These are phyloP conservation scores for Poecilobothrus nobilitatus DNA, from an alignment of 2,888 invertebrate genomes.

Conservation along the genomic window DNA sequence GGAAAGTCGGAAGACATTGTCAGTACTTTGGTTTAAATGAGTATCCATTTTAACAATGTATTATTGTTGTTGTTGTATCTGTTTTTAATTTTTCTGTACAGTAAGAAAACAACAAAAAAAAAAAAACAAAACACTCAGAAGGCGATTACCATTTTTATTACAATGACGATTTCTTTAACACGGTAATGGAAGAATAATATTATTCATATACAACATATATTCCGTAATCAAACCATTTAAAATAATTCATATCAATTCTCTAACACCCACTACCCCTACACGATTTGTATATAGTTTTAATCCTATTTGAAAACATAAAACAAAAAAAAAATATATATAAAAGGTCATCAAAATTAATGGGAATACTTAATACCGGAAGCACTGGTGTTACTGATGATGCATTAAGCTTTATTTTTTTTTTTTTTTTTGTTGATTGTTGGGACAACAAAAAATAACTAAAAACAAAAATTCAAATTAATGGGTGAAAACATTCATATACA, in stretches of 20 bases:
- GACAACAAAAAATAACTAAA: too few relatives aligned
- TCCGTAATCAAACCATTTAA: background rate
- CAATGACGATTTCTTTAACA: background rate
- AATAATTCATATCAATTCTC: too few relatives aligned
- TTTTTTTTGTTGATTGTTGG: background rate
- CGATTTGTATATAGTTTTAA: too few relatives aligned
- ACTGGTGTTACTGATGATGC: background rate
- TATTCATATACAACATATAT: background rate
- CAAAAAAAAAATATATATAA: background rate
- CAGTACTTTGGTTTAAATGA: too few relatives aligned
- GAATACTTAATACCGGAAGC: background rate
- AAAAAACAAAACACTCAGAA: background rate
- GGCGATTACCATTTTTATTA: background rate
- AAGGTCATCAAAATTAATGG: conserved; percentile 6
- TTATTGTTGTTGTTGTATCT: background rate
- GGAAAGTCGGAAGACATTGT: too few relatives aligned
- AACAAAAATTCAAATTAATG: too few relatives aligned
- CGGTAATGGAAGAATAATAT: background rate
- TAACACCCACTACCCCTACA: too few relatives aligned
- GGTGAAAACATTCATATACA: too few relatives aligned
- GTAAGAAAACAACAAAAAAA: background rate
- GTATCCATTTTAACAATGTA: too few relatives aligned
- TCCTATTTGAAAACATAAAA: too few relatives aligned
- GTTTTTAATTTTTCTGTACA: background rate
- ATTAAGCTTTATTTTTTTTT: background rate